Percentiles rank a stretch among this genome's conserved stretches.
These are phyloP conservation scores for Lucilia cuprina DNA, from an alignment of 1,140 invertebrate species.

Conservation along the genomic window DNA sequence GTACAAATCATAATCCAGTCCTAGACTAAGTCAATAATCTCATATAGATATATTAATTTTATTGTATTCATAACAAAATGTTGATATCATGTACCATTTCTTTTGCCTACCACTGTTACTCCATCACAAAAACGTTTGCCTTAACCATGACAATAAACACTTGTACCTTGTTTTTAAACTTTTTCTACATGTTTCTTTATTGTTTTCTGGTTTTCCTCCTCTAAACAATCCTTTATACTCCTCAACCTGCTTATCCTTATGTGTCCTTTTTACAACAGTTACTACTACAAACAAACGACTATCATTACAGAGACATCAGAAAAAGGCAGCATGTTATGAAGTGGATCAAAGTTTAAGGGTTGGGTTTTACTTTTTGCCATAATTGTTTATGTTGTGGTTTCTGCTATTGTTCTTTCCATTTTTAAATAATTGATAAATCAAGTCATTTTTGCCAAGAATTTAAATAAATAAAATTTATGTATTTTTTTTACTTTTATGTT, in stretches of 20 bases:
- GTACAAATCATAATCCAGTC: too few relatives aligned
- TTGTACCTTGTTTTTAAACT: slow-evolving; percentile 22
- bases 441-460: slow-evolving; percentile 15
- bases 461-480: background rate
- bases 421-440: slow-evolving; percentile 34
- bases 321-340: background rate
- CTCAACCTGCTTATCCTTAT: slow-evolving; percentile 18
- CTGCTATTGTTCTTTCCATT: background rate
- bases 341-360: background rate
- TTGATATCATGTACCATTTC: too few relatives aligned
- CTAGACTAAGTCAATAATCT: too few relatives aligned
- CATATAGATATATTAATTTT: too few relatives aligned
- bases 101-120: background rate
- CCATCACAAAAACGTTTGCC: slow-evolving; percentile 10
- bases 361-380: slow-evolving; percentile 9
- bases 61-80: too few relatives aligned
- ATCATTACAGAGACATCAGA: background rate
- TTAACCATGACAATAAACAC: slow-evolving; percentile 30
- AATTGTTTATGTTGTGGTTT: slow-evolving; percentile 25
- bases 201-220: background rate
- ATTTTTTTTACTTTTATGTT: background rate
- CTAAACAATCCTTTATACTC: background rate
- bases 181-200: background rate
- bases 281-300: background rate
- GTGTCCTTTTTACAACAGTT: background rate